phyloP scores from a whole-genome alignment of 2,113 vertebrate genomes.

The Nerophis lumbriciformis region DNA sequence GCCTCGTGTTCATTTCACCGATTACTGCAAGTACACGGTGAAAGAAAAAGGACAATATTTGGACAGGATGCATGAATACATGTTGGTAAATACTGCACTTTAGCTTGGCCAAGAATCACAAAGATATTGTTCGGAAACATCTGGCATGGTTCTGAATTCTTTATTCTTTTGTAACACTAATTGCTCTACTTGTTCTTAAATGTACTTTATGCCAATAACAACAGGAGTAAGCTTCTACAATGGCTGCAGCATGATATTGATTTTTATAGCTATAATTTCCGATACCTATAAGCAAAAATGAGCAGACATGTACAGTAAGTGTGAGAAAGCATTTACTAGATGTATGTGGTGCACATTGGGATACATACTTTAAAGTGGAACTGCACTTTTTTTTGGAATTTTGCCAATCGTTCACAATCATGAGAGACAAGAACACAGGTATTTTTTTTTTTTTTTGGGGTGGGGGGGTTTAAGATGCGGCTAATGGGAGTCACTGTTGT shows the following conservation, averaged over 20 bases:
- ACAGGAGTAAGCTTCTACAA: neutral
- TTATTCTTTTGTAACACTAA: neutral
- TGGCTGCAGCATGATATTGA: neutral
- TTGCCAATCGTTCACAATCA: too few species aligned
- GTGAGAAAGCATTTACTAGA: conserved; percentile 33
- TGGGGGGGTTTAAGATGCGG: too few species aligned
- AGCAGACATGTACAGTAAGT: conserved; percentile 3
- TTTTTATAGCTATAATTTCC: neutral
- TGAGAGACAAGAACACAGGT: too few species aligned
- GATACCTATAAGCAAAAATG: conserved; percentile 12
- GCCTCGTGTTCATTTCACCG: conserved; percentile 3
- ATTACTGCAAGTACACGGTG: conserved; percentile 22
- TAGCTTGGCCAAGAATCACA: neutral
- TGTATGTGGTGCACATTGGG: conserved; percentile 21
- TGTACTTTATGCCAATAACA: neutral
- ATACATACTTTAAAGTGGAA: conserved; percentile 1
- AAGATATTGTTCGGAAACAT: neutral
- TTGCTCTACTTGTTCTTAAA: neutral
- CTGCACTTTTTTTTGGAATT: too few species aligned
- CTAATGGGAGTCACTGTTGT: too few species aligned
- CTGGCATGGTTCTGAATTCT: neutral
- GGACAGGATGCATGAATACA: neutral
- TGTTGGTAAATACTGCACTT: neutral
- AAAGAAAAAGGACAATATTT: neutral
- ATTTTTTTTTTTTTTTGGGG: too few species aligned